phyloP scores from a whole-genome alignment of 1,140 invertebrate species.

The Rhagoletis pomonella region DNA sequence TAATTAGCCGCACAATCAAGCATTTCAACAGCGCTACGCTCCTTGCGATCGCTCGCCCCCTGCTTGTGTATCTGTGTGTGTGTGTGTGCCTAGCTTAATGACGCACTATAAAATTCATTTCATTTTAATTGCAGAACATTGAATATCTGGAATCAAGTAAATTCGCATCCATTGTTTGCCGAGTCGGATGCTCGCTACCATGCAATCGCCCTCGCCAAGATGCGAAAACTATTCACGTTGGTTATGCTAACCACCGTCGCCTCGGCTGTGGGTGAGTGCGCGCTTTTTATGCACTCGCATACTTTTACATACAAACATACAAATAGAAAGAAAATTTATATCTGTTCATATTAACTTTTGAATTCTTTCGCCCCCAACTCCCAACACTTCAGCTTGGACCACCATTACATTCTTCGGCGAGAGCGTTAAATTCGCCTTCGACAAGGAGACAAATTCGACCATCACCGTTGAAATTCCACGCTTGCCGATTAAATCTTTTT shows the following conservation, averaged over 20 bases:
- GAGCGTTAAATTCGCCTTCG: slow-evolving; percentile 79
- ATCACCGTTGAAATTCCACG: slow-evolving; percentile 82
- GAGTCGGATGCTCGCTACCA: slow-evolving; percentile 87
- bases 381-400: slow-evolving; percentile 77
- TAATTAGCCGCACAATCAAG: slow-evolving; percentile 42
- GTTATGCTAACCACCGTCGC: slow-evolving; percentile 79
- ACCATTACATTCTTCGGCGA: slow-evolving; percentile 86
- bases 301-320: neutral
- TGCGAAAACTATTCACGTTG: slow-evolving; percentile 82
- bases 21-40: neutral
- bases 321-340: neutral
- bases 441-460: slow-evolving; percentile 84
- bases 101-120: neutral
- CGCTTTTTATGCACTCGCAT: neutral
- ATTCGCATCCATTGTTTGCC: slow-evolving; percentile 88
- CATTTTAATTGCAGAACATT: slow-evolving; percentile 76
- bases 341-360: neutral
- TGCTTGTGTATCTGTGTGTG: neutral
- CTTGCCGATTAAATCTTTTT: slow-evolving; percentile 83
- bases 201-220: slow-evolving; percentile 83
- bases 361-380: neutral
- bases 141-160: slow-evolving; percentile 86
- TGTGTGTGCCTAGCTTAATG: neutral
- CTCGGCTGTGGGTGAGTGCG: slow-evolving; percentile 77
- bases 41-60: neutral